Evolutionary conservation across 2,113 vertebrate genomes (phyloP).

Genomic region (Channa argus): DNA sequence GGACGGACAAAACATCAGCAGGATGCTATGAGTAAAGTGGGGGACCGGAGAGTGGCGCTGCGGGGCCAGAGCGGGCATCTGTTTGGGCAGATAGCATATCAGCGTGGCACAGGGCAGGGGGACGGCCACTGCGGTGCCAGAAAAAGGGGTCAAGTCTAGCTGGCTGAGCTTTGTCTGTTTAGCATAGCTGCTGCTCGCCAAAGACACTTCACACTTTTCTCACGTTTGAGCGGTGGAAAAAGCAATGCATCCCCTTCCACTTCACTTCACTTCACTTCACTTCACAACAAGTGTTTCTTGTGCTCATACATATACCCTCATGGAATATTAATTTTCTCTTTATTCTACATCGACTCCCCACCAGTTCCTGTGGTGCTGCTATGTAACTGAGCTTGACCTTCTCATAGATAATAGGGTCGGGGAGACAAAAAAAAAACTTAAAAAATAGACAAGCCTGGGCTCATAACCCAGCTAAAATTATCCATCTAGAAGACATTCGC

Average conservation of each 20-base stretch:
- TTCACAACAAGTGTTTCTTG: conserved; percentile 37
- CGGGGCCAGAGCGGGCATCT: conserved; percentile 63
- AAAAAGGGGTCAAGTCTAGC: conserved; percentile 59
- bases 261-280: conserved; percentile 24
- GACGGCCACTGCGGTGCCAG: conserved; percentile 41
- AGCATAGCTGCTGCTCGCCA: conserved; percentile 40
- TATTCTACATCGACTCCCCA: not conserved
- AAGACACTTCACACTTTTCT: conserved; percentile 47
- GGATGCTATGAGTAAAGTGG: conserved; percentile 39
- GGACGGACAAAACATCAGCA: conserved; percentile 65
- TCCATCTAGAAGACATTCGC: conserved; percentile 30
- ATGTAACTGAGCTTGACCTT: conserved; percentile 22
- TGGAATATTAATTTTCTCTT: conserved; percentile 41
- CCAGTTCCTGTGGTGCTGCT: conserved; percentile 8
- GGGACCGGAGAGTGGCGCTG: conserved; percentile 19
- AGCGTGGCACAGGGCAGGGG: conserved; percentile 61
- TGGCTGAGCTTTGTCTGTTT: conserved; percentile 55
- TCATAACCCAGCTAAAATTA: conserved; percentile 46
- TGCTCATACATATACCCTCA: conserved; percentile 14
- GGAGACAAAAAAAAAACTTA: conserved; percentile 24
- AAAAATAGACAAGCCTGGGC: conserved; percentile 19
- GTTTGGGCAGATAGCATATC: conserved; percentile 73
- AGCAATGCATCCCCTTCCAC: conserved; percentile 18
- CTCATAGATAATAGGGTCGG: conserved; percentile 1
- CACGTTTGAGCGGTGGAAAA: conserved; percentile 9